Base-by-base conservation (phyloP, 2,888 invertebrate species). In the Drosophila nr. perissopoda region DNA sequence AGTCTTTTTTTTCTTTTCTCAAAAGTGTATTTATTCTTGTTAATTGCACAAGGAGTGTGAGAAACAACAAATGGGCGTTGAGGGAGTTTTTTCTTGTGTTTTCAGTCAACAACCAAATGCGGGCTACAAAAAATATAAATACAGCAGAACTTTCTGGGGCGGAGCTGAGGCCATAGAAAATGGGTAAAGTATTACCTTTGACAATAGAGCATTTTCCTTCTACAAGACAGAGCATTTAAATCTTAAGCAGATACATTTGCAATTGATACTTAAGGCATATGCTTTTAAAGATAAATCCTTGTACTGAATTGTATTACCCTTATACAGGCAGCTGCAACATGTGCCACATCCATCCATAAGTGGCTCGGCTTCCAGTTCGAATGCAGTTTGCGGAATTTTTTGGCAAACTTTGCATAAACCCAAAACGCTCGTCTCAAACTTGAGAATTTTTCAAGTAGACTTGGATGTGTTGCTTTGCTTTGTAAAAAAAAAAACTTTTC, bases 381-480 rank as follows among this genome's bases (percentile, higher is more conserved):
- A 70, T 71, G 59, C 68, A 72, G 59, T 69, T 82, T 76, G 61
- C 60, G 70, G 76, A 82, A 88, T 77, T 89, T 89, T 57, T 31
- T 73, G 64, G 34, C 64, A 46, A 79, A 82, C 65, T 84, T 88
- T 84, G 88, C 89, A 89, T 84, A 87, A 72, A 74, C 66, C 76
- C 62, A 83, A 64, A 77, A 64, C 70, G 66, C 63, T 54, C 58
- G 53, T 52, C 60, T 54, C 36, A 56, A 75, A 70, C 87, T 72
- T 79, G 27, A 40, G 27, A 49, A 36, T 57, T 56, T 65, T 31
- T 58, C 33, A 64, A 66, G 64, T 65, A 58, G 49, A 42, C 49
- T 61, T 27, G 62, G 33, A 29, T 61, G 56, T 31, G 40, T 56
- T 67, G 54, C 31, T 82, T 79, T 79, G 79, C 82, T 59, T 66